These are phyloP conservation scores for Hemistola chrysoprasaria DNA, from an alignment of 2,888 invertebrate species.

Conservation along the genomic window DNA sequence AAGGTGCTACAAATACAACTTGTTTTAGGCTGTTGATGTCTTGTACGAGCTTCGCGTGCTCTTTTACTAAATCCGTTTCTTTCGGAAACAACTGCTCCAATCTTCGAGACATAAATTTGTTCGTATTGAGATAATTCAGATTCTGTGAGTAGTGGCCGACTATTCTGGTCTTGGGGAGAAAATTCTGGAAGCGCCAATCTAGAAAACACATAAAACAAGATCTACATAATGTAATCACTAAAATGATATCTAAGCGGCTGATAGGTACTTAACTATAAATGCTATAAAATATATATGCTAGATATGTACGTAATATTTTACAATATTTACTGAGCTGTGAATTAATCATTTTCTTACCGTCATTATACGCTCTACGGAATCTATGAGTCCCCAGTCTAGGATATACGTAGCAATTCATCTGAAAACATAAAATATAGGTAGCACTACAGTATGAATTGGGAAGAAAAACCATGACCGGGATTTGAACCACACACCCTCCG, in stretches of 20 bases:
- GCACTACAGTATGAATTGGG: too few relatives aligned
- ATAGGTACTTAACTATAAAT: too few relatives aligned
- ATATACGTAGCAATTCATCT: constrained; percentile 65
- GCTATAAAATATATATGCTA: too few relatives aligned
- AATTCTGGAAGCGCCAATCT: constrained; percentile 23
- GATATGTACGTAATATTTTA: too few relatives aligned
- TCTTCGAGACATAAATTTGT: constrained; percentile 30
- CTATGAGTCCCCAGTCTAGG: constrained; percentile 38
- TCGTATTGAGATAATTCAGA: constrained; percentile 26
- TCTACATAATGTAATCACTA: too few relatives aligned
- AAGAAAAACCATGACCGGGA: too few relatives aligned
- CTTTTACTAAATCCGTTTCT: constrained; percentile 60
- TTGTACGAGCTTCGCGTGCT: constrained; percentile 73
- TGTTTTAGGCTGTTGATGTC: constrained; percentile 71
- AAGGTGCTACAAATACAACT: constrained; percentile 57
- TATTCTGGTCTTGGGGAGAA: constrained; percentile 13
- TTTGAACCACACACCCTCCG: too few relatives aligned
- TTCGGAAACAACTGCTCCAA: constrained; percentile 34
- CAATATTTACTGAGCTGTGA: too few relatives aligned
- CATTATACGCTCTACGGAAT: constrained; percentile 39
- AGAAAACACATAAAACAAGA: too few relatives aligned
- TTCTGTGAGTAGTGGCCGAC: constrained; percentile 7
- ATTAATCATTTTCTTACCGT: constrained; percentile 39
- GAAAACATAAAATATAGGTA: too few relatives aligned
- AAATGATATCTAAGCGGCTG: too few relatives aligned